Evolutionary conservation across 2,888 invertebrate genomes (phyloP).

Genomic region (Agrypnus murinus): DNA sequence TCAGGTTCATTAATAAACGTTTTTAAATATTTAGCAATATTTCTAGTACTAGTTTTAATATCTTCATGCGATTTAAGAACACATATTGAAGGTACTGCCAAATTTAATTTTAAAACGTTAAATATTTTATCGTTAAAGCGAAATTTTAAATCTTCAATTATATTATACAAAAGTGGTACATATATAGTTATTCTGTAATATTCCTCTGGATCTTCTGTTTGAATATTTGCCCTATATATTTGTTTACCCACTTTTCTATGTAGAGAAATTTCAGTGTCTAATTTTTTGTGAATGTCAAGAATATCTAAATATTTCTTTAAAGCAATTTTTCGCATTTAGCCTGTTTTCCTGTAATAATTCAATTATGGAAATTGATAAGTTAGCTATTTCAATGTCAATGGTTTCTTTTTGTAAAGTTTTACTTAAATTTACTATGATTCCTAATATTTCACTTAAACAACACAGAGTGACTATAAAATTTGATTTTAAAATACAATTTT

Average conservation of each 20-base stretch:
- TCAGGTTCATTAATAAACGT: not conserved
- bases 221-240: not conserved
- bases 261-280: too few relatives aligned
- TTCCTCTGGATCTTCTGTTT: not conserved
- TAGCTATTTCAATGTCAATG: not conserved
- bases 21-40: not conserved
- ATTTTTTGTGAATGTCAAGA: too few relatives aligned
- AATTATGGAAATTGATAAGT: not conserved
- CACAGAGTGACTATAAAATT: slow-evolving; percentile 1
- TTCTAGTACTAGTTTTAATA: slow-evolving; percentile 3
- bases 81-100: slow-evolving; percentile 2
- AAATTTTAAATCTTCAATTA: not conserved
- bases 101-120: too few relatives aligned
- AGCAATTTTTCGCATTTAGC: too few relatives aligned
- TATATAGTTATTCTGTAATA: slow-evolving; percentile 1
- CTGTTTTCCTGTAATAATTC: too few relatives aligned
- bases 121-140: not conserved
- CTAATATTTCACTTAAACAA: slow-evolving; percentile 8
- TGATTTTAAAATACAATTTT: not conserved
- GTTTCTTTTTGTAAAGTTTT: not conserved
- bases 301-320: too few relatives aligned
- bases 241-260: slow-evolving; percentile 3
- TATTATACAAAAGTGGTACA: not conserved
- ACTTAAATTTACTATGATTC: not conserved
- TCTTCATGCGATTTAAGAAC: not conserved